Percentiles rank a stretch among this genome's conserved stretches.
phyloP scores from a whole-genome alignment of 2,888 invertebrate genomes.

The Leptarthrus brevirostris region DNA sequence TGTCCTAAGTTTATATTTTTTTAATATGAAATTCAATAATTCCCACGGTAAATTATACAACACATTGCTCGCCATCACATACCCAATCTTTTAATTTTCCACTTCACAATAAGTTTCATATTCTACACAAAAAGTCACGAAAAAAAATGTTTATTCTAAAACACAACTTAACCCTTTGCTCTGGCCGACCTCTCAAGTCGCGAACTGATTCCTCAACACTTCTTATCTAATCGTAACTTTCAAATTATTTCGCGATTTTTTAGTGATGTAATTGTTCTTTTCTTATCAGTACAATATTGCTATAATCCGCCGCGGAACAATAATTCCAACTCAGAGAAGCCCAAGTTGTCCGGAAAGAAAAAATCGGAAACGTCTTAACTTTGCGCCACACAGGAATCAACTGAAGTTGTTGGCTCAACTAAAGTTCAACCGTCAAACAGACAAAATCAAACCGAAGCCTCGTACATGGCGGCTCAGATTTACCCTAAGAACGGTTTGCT shows the following conservation, averaged over 20 bases:
- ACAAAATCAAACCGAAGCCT: conserved; percentile 1
- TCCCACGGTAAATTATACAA: no score
- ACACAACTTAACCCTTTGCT: not conserved
- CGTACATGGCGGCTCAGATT: not conserved
- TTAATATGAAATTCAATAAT: no score
- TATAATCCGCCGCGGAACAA: not conserved
- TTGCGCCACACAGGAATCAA: conserved; percentile 1
- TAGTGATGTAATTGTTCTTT: not conserved
- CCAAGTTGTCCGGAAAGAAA: not conserved
- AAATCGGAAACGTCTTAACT: not conserved
- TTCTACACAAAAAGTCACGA: not conserved
- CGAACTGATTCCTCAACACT: not conserved
- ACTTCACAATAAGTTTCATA: not conserved
- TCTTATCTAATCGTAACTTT: not conserved
- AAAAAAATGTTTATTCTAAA: no score
- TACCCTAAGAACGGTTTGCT: not conserved
- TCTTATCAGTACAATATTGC: not conserved
- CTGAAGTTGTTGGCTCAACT: not conserved
- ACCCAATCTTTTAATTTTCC: not conserved
- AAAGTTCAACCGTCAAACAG: not conserved
- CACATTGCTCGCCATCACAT: not conserved
- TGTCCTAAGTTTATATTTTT: no score
- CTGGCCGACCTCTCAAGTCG: not conserved
- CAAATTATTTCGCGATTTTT: conserved; percentile 4
- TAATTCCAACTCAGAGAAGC: not conserved